Evolutionary conservation across 2,888 invertebrate species (phyloP).

Genomic region (Macrophya annulata): DNA sequence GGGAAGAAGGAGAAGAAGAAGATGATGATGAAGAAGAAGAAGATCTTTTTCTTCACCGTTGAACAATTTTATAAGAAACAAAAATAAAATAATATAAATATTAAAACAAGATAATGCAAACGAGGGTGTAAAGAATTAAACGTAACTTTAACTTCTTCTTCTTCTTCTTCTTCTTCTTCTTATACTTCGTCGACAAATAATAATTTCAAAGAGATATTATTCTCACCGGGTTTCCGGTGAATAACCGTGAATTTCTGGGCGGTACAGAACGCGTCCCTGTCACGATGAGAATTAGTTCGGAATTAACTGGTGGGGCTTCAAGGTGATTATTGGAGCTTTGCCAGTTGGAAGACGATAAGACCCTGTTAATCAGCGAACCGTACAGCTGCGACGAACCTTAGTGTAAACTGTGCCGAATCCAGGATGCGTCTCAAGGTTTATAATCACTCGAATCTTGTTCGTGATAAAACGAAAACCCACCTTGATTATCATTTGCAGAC

Average conservation of each 20-base stretch:
- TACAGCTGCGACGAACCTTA: constrained; percentile 13
- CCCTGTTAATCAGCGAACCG: constrained; percentile 71
- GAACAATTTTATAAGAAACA: constrained; percentile 35
- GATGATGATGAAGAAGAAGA: background rate
- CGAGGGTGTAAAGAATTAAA: constrained; percentile 50
- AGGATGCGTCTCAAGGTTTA: background rate
- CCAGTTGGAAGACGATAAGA: constrained; percentile 76
- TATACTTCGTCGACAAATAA: background rate
- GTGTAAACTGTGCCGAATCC: constrained; percentile 12
- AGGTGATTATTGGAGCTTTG: constrained; percentile 76
- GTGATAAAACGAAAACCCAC: background rate
- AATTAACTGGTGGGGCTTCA: constrained; percentile 76
- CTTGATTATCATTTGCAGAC: background rate
- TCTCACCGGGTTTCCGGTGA: background rate
- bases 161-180: background rate
- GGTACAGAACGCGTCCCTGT: constrained; percentile 64
- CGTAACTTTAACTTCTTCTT: background rate
- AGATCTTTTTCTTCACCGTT: background rate
- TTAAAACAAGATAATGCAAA: constrained; percentile 21
- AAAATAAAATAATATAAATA: background rate
- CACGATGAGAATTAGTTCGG: constrained; percentile 74
- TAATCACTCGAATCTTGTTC: constrained; percentile 9
- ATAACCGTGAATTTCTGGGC: constrained; percentile 33
- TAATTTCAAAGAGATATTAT: constrained; percentile 30
- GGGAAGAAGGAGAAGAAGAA: background rate